Base-by-base conservation (phyloP, 1,140 invertebrate genomes). In the Psilanteris sp. region DNA sequence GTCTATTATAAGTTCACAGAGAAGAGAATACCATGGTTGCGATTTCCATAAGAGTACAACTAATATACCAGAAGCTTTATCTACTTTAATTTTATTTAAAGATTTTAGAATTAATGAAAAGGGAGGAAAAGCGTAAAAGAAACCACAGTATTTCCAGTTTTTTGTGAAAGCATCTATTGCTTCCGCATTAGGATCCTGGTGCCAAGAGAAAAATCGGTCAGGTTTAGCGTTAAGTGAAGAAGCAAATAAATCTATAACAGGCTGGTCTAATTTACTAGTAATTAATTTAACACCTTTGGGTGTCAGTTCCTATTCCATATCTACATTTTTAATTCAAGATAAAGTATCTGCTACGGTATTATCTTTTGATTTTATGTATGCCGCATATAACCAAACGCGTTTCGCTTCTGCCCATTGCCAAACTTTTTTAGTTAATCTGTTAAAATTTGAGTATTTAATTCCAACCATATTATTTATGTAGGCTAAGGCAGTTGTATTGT, bases 361-460 rank as follows among this genome's bases (percentile, higher is more conserved):
- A n/a, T n/a, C n/a, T n/a, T n/a, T n/a, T n/a, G n/a, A n/a, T 62
- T 44, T 43, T 27, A 80, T 57, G 24, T 78, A 78, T 9, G 62
- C 36, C n/a, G 67, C 55, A 8, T 55, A 57, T 7, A 81, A 6
- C 18, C 39, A 64, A 31, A 81, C 61, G 8, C 55, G 55, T 6
- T 72, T 37, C 20, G 27, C 37, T 59, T 81, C 79, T 18, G 72
- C 71, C 68, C 62, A 81, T 26, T 80, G 27, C 78, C 78, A 81
- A 27, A 83, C 70, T 41, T 74, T 22, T 37, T 18, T 73, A 8
- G 44, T 14, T 11, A 43, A 26, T 26, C 0, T 10, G 32, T 68
- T 57, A 13, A 57, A 68, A 39, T 68, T 54, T 0, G 10, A 2
- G 8, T 52, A 78, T 27, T 75, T 72, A 8, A 79, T 57, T 79